phyloP scores from a whole-genome alignment of 1,140 invertebrate species.

The Bombus fervidus region DNA sequence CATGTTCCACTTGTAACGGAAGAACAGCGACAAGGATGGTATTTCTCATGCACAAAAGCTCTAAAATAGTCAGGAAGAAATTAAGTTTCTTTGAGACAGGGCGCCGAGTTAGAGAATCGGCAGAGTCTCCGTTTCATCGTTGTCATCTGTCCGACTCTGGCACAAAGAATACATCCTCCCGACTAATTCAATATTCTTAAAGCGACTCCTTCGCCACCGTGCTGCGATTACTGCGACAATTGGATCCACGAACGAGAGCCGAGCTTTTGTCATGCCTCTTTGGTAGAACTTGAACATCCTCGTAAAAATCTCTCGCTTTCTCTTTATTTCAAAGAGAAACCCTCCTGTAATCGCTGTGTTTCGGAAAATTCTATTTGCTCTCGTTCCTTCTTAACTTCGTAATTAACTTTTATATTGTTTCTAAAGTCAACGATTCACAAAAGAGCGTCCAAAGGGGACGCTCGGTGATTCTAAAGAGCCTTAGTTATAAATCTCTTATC shows the following conservation, averaged over 20 bases:
- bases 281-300: neutral
- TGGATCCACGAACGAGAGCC: neutral
- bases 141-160: too few relatives aligned
- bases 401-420: neutral
- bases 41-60: neutral
- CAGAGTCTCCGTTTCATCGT: neutral
- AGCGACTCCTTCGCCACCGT: neutral
- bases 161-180: conserved; percentile 6
- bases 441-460: too few relatives aligned
- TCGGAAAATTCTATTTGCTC: neutral
- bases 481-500: too few relatives aligned
- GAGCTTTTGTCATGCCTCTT: neutral
- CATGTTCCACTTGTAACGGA: too few relatives aligned
- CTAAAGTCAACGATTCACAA: too few relatives aligned
- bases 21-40: neutral
- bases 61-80: neutral
- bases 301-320: neutral
- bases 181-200: conserved; percentile 41
- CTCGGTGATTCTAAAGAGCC: too few relatives aligned
- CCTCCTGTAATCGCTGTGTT: neutral
- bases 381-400: neutral
- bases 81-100: neutral
- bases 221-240: conserved; percentile 23
- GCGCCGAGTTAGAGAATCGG: neutral
- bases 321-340: neutral